Percentiles rank a stretch among this genome's conserved stretches.
Conservation (phyloP, 2,113 vertebrate genomes). For the Mus spicilegus region DNA sequence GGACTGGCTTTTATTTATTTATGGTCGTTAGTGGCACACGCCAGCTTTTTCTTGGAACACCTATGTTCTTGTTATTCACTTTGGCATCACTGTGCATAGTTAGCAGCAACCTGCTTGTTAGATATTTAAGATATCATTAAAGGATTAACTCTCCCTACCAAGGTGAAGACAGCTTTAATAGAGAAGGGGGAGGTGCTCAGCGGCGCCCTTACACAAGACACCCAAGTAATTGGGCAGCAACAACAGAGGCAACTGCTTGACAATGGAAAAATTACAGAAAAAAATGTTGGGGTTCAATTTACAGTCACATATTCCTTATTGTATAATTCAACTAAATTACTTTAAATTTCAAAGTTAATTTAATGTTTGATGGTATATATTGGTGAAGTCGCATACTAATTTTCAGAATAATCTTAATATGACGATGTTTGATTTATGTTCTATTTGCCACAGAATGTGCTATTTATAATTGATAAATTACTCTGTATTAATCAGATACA, state of each 20-base stretch:
- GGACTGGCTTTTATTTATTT: conserved; percentile 47
- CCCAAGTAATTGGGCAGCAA: background rate
- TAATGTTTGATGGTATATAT: conserved; percentile 51
- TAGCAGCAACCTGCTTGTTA: conserved; percentile 81
- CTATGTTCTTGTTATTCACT: conserved; percentile 73
- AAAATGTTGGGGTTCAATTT: background rate
- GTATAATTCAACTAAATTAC: conserved; percentile 47
- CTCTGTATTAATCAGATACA: conserved; percentile 55
- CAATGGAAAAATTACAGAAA: conserved; percentile 45
- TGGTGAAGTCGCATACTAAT: conserved; percentile 35
- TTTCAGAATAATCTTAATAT: conserved; percentile 67
- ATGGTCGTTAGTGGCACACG: conserved; percentile 13
- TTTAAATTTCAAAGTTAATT: conserved; percentile 67
- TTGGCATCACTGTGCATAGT: conserved; percentile 84
- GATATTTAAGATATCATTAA: conserved; percentile 82
- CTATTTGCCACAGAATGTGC: conserved; percentile 21
- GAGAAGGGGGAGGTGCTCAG: conserved; percentile 70
- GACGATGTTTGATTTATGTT: conserved; percentile 55
- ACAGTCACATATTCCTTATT: conserved; percentile 54
- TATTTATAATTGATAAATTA: conserved; percentile 63
- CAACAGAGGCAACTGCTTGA: conserved; percentile 18
- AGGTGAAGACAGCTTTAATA: conserved; percentile 76
- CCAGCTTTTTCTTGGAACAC: conserved; percentile 69
- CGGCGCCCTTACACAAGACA: conserved; percentile 51
- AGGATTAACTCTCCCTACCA: conserved; percentile 69